Percentiles rank a stretch among this genome's conserved stretches.
Conservation (phyloP, 2,888 invertebrate genomes). For the Nipponacmea schrenckii region DNA sequence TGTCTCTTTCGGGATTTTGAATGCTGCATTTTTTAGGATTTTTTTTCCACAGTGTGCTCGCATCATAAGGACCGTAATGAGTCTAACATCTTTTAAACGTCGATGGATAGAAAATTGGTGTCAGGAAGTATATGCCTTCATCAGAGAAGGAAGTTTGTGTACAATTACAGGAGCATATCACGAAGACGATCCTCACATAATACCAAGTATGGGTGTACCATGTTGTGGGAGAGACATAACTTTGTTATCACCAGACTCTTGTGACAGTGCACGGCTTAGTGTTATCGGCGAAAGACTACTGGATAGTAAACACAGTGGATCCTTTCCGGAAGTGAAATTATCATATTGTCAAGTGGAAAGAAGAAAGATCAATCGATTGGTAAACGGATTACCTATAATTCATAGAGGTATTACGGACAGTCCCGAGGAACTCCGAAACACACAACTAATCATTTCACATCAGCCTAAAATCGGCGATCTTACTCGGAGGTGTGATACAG, state of each 20-base stretch:
- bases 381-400: conserved; percentile 31
- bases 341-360: conserved; percentile 29
- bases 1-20: no score
- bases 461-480: not conserved
- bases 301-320: not conserved
- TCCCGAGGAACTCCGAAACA: not conserved
- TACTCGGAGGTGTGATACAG: not conserved
- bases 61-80: no score
- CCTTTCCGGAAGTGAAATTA: conserved; percentile 25
- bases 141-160: conserved; percentile 32
- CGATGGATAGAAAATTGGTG: conserved; percentile 35
- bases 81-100: conserved; percentile 21
- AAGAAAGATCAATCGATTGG: conserved; percentile 28
- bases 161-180: conserved; percentile 2
- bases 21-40: no score
- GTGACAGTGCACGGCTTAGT: not conserved
- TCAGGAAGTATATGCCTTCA: conserved; percentile 29
- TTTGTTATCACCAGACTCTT: not conserved
- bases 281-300: not conserved
- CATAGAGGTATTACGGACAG: not conserved
- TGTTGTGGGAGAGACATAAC: not conserved
- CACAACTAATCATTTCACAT: not conserved
- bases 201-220: not conserved
- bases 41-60: no score
- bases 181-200: not conserved